These are phyloP conservation scores for Tenthredo mesomela DNA, from an alignment of 2,888 invertebrate species.

Conservation along the genomic window DNA sequence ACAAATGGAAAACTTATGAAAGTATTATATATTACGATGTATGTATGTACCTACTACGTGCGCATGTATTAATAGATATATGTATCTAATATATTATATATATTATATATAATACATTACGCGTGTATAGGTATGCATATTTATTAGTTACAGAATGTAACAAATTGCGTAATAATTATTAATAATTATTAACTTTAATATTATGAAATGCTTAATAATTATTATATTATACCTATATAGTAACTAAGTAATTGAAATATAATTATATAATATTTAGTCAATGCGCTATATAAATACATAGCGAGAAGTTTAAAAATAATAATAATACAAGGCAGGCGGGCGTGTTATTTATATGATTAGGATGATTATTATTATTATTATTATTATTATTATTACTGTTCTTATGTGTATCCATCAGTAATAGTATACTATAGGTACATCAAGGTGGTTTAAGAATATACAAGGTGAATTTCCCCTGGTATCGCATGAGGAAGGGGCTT, in stretches of 20 bases:
- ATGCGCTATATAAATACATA: neutral
- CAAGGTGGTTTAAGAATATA: neutral
- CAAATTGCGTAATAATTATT: neutral
- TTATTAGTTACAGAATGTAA: neutral
- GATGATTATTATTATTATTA: neutral
- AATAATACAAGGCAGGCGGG: neutral
- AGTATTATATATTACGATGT: slow-evolving; percentile 2
- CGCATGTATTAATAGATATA: neutral
- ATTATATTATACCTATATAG: neutral
- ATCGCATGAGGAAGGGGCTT: no score
- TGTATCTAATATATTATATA: neutral
- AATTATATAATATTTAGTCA: neutral
- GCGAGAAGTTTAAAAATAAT: neutral
- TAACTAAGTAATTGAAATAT: neutral
- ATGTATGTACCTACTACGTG: neutral
- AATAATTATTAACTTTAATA: neutral
- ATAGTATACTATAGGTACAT: no score
- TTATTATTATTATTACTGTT: neutral
- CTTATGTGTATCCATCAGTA: neutral
- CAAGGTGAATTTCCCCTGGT: no score
- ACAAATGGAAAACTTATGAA: slow-evolving; percentile 5
- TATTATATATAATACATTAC: neutral
- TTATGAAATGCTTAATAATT: slow-evolving; percentile 9
- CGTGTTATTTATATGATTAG: neutral
- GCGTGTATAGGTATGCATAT: neutral